Evolutionary conservation across 2,888 invertebrate genomes (phyloP), one percentile per base, ranked within the genome.

Genomic region (Auanema sp.): DNA sequence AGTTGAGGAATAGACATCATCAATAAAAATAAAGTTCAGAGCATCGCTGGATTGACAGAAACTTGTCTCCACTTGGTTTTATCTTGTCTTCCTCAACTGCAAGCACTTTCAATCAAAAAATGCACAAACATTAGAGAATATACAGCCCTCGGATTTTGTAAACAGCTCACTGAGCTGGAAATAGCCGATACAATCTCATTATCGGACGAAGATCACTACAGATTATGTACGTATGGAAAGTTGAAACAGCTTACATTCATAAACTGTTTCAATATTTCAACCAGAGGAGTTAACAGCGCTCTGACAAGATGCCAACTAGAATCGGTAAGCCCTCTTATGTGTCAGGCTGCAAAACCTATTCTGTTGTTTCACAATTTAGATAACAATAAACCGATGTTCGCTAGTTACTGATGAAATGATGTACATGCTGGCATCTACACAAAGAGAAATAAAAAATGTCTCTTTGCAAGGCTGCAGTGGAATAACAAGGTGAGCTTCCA

Each of bases 371-470:
- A 47, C 6, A 14, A 14, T 63, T 54, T 59, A 71, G 71, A 58
- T 71, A 16, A 43, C 52, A n/a, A 47, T 71, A 44, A 64, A 58
- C 50, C 50, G 44, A 52, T 67, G 71, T 56, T 52, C 63, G 3
- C 49, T 40, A n/a, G 58, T 71, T 42, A 64, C 53, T 18, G 71
- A 71, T 53, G 68, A 68, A 44, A 64, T 66, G 58, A 64, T 71
- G 65, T 64, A 60, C 47, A 60, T 64, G 54, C 25, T 71, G 51
- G 66, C 66, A 4, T 52, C 60, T 1, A 69, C 71, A 10, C 71
- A 71, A 47, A 16, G 64, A 16, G 56, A 64, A 18, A 54, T 71
- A 21, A 43, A 56, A 18, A 25, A 40, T n/a, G 60, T 71, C 12
- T 64, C 63, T 47, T 52, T 71, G 24, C 57, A 71, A 41, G 64